Evolutionary conservation across 2,888 invertebrate species (phyloP).

Genomic region (Caenorhabditis panamensis): DNA sequence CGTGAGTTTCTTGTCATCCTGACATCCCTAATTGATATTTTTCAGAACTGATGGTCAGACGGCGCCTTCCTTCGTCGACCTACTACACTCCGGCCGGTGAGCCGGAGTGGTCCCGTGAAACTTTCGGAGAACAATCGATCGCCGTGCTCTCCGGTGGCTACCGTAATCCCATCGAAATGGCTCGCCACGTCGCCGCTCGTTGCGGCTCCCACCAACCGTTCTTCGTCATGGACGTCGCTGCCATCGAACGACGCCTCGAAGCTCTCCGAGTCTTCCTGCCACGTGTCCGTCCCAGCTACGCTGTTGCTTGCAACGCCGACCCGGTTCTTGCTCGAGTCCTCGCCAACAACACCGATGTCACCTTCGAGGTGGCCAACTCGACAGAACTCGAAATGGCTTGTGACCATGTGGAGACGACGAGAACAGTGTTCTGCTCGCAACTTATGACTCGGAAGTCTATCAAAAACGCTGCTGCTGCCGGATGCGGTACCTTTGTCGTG

Average conservation of each 20-base stretch:
- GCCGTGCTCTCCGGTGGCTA: slow-evolving; percentile 60
- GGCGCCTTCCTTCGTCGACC: slow-evolving; percentile 67
- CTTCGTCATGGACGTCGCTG: slow-evolving; percentile 78
- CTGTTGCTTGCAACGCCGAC: slow-evolving; percentile 97
- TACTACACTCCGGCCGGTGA: slow-evolving; percentile 65
- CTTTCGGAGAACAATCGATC: slow-evolving; percentile 65
- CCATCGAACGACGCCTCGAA: slow-evolving; percentile 67
- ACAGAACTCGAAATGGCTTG: slow-evolving; percentile 54
- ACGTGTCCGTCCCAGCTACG: slow-evolving; percentile 82
- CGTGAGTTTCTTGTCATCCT: slow-evolving; percentile 1
- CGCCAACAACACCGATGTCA: slow-evolving; percentile 86
- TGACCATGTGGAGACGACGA: slow-evolving; percentile 47
- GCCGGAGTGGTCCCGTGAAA: slow-evolving; percentile 62
- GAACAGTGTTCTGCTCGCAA: slow-evolving; percentile 55
- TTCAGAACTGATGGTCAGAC: slow-evolving; percentile 65
- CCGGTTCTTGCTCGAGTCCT: slow-evolving; percentile 84
- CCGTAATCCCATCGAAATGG: slow-evolving; percentile 62
- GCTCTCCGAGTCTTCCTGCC: slow-evolving; percentile 88
- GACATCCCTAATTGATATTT: background rate
- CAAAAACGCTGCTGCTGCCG: slow-evolving; percentile 42
- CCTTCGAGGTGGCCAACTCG: slow-evolving; percentile 87
- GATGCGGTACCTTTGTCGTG: slow-evolving; percentile 73
- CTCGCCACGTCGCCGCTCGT: slow-evolving; percentile 67
- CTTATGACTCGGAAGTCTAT: slow-evolving; percentile 63
- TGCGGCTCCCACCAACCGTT: slow-evolving; percentile 70